phyloP scores from a whole-genome alignment of 2,888 invertebrate genomes.

The Archips crataeganus region DNA sequence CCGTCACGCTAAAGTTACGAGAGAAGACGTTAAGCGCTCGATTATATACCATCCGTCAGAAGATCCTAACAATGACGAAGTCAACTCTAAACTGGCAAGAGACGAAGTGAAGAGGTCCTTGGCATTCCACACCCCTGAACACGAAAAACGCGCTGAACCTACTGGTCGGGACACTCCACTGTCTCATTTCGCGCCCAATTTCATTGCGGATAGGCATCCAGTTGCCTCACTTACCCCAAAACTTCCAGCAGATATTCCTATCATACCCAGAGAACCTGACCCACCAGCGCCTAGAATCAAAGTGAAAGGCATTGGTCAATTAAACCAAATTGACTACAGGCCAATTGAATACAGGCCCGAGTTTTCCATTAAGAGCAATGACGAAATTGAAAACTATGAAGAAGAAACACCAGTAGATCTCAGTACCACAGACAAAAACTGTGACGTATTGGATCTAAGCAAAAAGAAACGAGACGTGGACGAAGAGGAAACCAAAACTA shows the following conservation, averaged over 20 bases:
- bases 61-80: constrained; percentile 92
- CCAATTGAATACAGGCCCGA: constrained; percentile 68
- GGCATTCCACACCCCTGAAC: constrained; percentile 83
- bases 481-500: constrained; percentile 62
- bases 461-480: constrained; percentile 87
- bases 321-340: constrained; percentile 73
- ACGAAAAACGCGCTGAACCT: constrained; percentile 73
- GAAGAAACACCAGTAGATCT: constrained; percentile 89
- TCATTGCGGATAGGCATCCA: constrained; percentile 80
- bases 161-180: constrained; percentile 76
- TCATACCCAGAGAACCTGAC: constrained; percentile 71
- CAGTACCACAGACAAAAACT: constrained; percentile 86
- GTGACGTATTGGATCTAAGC: constrained; percentile 93
- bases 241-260: constrained; percentile 69
- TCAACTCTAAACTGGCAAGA: constrained; percentile 83
- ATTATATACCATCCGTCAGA: constrained; percentile 95
- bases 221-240: constrained; percentile 69
- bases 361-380: constrained; percentile 65
- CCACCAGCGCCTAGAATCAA: constrained; percentile 80
- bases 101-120: constrained; percentile 86
- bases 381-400: constrained; percentile 71
- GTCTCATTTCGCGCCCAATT: constrained; percentile 74
- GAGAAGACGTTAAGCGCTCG: constrained; percentile 95
- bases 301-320: constrained; percentile 87
- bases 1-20: constrained; percentile 93